Conservation (phyloP, 64 coral and sea anemone genomes). For the Exaiptasia diaphana region DNA sequence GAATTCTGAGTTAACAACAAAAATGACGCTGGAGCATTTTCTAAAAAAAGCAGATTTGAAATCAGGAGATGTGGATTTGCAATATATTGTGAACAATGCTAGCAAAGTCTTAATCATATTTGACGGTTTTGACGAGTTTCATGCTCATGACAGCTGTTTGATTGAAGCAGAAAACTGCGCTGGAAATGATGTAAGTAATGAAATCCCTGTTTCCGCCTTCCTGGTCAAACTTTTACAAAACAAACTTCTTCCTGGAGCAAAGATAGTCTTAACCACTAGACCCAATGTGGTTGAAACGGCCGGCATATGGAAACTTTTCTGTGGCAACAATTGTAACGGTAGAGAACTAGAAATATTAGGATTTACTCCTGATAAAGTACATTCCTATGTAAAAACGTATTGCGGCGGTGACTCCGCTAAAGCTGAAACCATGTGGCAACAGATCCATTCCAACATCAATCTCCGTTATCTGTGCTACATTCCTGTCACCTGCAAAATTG, state of each 20-base stretch:
- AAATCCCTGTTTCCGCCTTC: conserved; percentile 19
- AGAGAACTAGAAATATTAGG: not conserved
- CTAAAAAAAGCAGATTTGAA: not conserved
- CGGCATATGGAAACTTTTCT: not conserved
- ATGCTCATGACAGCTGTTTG: not conserved
- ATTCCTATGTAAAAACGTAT: conserved; percentile 8
- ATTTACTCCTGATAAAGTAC: conserved; percentile 27
- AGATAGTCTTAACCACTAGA: conserved; percentile 3
- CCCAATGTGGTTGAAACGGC: conserved; percentile 7
- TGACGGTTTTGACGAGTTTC: conserved; percentile 38
- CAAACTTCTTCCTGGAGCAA: conserved; percentile 1
- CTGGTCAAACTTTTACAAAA: conserved; percentile 24
- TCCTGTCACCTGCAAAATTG: conserved; percentile 54
- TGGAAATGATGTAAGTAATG: not conserved
- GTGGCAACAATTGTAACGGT: too few species aligned
- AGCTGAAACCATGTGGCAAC: conserved; percentile 5
- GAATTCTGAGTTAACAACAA: not conserved
- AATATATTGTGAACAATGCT: not conserved
- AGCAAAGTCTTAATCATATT: conserved; percentile 18
- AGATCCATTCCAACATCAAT: conserved; percentile 33
- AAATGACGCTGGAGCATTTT: not conserved
- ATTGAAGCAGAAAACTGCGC: not conserved
- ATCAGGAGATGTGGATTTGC: not conserved
- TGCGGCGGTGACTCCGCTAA: not conserved
- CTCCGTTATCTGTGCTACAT: conserved; percentile 55